phyloP scores from a whole-genome alignment of 1,140 invertebrate genomes.

The Drosophila kurseongensis region DNA sequence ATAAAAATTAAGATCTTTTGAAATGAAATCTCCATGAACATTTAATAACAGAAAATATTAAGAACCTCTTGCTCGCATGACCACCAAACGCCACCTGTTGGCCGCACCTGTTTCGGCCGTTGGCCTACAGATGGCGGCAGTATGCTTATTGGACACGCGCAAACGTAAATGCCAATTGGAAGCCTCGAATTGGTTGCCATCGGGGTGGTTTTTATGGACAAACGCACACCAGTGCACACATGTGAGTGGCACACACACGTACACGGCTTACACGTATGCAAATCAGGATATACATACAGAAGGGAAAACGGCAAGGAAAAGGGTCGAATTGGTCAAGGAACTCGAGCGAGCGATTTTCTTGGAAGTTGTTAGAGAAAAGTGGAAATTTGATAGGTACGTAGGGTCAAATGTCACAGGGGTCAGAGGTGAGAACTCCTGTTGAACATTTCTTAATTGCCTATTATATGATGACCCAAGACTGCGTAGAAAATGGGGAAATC shows the following conservation, averaged over 20 bases:
- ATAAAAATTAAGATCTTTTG: no score
- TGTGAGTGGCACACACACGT: constrained; percentile 11
- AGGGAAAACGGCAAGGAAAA: neutral
- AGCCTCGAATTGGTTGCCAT: constrained; percentile 55
- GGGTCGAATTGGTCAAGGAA: constrained; percentile 39
- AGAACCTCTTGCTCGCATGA: neutral
- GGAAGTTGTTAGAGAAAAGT: neutral
- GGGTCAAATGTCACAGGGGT: constrained; percentile 14
- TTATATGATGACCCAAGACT: constrained; percentile 7
- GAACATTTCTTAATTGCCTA: neutral
- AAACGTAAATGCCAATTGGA: constrained; percentile 81
- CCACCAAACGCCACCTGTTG: constrained; percentile 60
- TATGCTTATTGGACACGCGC: constrained; percentile 73
- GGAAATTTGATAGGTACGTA: constrained; percentile 9
- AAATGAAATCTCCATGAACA: no score
- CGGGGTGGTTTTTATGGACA: constrained; percentile 65
- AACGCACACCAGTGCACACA: constrained; percentile 14
- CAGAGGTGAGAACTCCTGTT: constrained; percentile 10
- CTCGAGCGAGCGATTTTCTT: constrained; percentile 21
- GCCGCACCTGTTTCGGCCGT: constrained; percentile 20
- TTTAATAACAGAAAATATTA: no score
- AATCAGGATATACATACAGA: constrained; percentile 12
- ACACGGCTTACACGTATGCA: constrained; percentile 4
- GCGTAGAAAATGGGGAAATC: neutral
- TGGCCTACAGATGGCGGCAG: constrained; percentile 60